Percentiles rank a stretch among this genome's conserved stretches.
Conservation (phyloP, 2,797 vertebrate species). For the Sarcophilus harrisii region DNA sequence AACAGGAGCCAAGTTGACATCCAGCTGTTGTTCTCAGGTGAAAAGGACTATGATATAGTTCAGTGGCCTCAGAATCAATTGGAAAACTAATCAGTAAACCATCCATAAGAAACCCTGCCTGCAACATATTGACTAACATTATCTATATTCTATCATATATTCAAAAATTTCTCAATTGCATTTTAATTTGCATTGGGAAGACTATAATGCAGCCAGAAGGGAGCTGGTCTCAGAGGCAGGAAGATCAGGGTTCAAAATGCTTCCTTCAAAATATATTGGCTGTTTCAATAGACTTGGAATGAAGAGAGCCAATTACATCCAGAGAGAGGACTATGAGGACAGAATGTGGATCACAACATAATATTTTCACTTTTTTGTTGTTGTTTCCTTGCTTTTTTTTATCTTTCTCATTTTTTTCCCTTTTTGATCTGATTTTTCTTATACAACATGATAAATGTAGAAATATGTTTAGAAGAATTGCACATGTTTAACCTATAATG, state of each 20-base stretch:
- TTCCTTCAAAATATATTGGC: neutral
- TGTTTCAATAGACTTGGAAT: neutral
- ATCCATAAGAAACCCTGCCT: neutral
- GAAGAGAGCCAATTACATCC: no score
- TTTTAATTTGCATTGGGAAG: neutral
- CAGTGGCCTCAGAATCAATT: neutral
- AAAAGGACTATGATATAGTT: neutral
- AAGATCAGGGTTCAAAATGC: neutral
- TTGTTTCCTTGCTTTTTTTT: no score
- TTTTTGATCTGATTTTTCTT: no score
- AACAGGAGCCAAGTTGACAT: conserved; percentile 11
- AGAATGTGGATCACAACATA: no score
- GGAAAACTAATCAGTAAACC: neutral
- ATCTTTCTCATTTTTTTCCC: no score
- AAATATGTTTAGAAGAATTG: no score
- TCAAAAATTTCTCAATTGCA: neutral
- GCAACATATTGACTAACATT: neutral
- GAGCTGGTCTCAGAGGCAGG: neutral
- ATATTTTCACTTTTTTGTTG: no score
- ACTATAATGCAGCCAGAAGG: neutral
- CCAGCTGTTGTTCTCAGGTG: neutral
- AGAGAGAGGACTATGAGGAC: no score
- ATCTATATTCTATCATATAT: neutral
- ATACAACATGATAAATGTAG: no score
- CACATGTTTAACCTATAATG: no score